Evolutionary conservation across 1,140 invertebrate species (phyloP).

Genomic region (Rhynchophorus ferrugineus): DNA sequence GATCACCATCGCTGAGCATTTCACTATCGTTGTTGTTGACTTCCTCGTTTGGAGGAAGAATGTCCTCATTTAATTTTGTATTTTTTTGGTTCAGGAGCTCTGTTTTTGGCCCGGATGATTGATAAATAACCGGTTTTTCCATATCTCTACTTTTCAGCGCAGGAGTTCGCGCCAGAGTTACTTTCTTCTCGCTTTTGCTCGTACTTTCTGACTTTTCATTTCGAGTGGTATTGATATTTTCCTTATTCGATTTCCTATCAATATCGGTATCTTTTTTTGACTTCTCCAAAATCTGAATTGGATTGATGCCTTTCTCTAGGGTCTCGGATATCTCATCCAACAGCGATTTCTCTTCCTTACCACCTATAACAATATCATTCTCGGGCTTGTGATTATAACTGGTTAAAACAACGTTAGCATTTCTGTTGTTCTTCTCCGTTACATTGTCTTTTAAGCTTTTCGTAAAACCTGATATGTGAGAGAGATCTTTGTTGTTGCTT

Average conservation of each 20-base stretch:
- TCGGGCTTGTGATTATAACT: constrained; percentile 41
- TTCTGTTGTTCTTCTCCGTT: constrained; percentile 47
- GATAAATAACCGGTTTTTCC: constrained; percentile 34
- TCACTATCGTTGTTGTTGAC: constrained; percentile 21
- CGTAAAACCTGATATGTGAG: not conserved
- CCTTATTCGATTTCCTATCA: constrained; percentile 35
- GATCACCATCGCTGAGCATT: constrained; percentile 3
- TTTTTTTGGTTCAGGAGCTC: constrained; percentile 34
- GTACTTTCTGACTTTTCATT: constrained; percentile 8
- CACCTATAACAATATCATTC: constrained; percentile 37
- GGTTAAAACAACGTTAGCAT: constrained; percentile 47
- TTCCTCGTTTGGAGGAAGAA: constrained; percentile 6
- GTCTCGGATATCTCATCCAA: constrained; percentile 63
- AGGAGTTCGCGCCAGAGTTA: constrained; percentile 31
- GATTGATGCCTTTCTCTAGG: constrained; percentile 45
- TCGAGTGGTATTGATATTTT: constrained; percentile 34
- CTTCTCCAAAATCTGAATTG: constrained; percentile 34
- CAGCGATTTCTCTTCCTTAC: constrained; percentile 53
- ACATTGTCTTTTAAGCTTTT: constrained; percentile 17
- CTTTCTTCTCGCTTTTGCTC: constrained; percentile 28
- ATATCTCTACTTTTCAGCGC: constrained; percentile 32
- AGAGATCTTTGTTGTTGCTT: constrained; percentile 35
- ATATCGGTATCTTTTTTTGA: constrained; percentile 26
- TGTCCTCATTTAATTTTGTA: constrained; percentile 25
- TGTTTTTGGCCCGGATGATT: constrained; percentile 35